Base-by-base conservation (phyloP, 2,888 invertebrate species). In the Lymantria dispar region DNA sequence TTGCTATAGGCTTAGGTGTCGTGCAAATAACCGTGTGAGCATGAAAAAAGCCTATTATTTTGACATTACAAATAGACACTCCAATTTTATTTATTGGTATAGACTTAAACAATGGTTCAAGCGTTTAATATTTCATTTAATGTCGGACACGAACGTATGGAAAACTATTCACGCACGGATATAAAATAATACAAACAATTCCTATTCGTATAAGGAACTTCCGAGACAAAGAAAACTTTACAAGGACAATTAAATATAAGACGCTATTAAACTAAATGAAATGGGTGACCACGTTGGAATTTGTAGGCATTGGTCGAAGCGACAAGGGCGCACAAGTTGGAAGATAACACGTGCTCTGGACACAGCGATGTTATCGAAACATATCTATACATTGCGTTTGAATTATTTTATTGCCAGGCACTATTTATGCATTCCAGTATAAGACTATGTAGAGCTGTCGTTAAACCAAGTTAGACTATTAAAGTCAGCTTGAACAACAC, bases 231-330 rank as follows among this genome's bases (percentile, higher is more conserved):
- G 71, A 73, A 72, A 73, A 68, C 62, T 62, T 72, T 52, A 64
- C 52, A 58, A 22, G 49, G 43, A 62, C 44, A 59, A 52, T 60
- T 68, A 64, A 77, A 22, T 79, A 78, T 78, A 79, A 83, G 79
- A 77, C 75, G 81, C 80, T 71, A 83, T 84, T 80, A 83, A 80
- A 77, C 65, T 57, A 74, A 83, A 81, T 78, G 72, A 62, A 81
- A 81, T 85, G 78, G 74, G 70, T 71, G 72, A 63, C 76, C 81
- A 83, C 81, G 83, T 83, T 75, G 78, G 74, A 72, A 76, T 78
- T 69, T 70, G 59, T 62, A 52, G 61, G 59, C 3, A 8, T 11
- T 38, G 11, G 15, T 8, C 40, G 60, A 59, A 62, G 52, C 55
- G 52, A 33, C 53, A 52, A 46, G 42, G 53, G 45, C 46, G 55